Percentiles rank a stretch among this genome's conserved stretches.
Evolutionary conservation across 2,113 vertebrate genomes (phyloP).

Genomic region (Sturnira hondurensis): DNA sequence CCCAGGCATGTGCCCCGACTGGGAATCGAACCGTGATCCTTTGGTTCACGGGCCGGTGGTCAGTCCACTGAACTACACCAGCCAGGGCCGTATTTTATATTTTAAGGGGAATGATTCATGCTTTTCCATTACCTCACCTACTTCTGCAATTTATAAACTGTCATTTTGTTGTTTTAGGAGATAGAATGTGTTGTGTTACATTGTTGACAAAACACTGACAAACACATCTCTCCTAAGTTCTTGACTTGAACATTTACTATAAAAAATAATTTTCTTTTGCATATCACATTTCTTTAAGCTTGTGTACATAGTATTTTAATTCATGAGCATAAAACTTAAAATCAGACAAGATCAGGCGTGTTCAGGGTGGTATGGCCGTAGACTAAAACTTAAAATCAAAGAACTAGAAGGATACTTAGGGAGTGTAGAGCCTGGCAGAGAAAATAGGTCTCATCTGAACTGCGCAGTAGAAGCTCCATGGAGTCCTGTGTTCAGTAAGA

Average conservation of each 20-base stretch:
- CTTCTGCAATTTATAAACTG: not conserved
- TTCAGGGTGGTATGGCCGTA: too few species aligned
- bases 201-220: not conserved
- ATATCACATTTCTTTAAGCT: not conserved
- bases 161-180: not conserved
- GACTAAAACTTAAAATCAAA: slow-evolving; percentile 8
- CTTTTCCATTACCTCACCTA: not conserved
- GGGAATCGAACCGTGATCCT: too few species aligned
- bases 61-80: too few species aligned
- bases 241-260: not conserved
- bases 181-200: not conserved
- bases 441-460: not conserved
- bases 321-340: not conserved
- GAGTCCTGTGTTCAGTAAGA: not conserved
- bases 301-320: not conserved
- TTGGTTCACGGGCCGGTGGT: too few species aligned
- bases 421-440: not conserved
- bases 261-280: not conserved
- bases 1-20: too few species aligned
- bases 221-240: not conserved
- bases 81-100: too few species aligned
- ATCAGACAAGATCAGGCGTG: too few species aligned
- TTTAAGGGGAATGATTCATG: slow-evolving; percentile 3
- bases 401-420: not conserved
- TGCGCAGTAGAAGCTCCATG: not conserved